Base-by-base conservation (phyloP, 92 coral and sea anemone genomes). In the Blastomussa wellsi region DNA sequence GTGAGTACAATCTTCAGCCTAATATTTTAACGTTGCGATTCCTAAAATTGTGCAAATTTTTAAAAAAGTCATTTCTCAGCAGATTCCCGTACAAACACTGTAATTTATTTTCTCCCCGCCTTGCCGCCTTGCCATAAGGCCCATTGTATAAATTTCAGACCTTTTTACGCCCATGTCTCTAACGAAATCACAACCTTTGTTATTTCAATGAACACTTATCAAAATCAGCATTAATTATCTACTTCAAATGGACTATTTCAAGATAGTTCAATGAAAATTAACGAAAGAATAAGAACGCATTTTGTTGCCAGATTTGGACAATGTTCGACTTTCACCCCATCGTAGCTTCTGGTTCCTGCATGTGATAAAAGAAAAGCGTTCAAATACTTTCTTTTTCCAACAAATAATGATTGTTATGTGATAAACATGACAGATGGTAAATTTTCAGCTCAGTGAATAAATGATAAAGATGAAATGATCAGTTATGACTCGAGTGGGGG, bases 121-220 rank as follows among this genome's bases (percentile, higher is more conserved):
- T n/a, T n/a, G n/a, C n/a, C n/a, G n/a, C n/a, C n/a, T n/a, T n/a
- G n/a, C n/a, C n/a, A n/a, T n/a, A n/a, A n/a, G n/a, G n/a, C n/a
- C n/a, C n/a, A n/a, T 62, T 62, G 33, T 51, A 51, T 51, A n/a
- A n/a, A n/a, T 28, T 65, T 20, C 74, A 70, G 75, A 35, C 75
- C 2, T 70, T 70, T 35, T 24, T 6, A 26, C 75, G 44, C 75
- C 28, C 26, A 16, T 35, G 75, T 0, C n/a, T 47, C 48, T 6
- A 38, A 70, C 44, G 26, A 33, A 70, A 70, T 37, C 48, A 26
- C 20, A 20, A 36, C 47, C 44, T 70, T 70, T 70, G 75, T 70
- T 35, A 37, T 70, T 70, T 70, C 48, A 37, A 70, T 37, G 75
- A 70, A 70, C 75, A 70, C 8, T 33, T 2, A 38, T 70, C 33